Conservation (phyloP, 2,888 invertebrate genomes). For the Entomobrya proxima region DNA sequence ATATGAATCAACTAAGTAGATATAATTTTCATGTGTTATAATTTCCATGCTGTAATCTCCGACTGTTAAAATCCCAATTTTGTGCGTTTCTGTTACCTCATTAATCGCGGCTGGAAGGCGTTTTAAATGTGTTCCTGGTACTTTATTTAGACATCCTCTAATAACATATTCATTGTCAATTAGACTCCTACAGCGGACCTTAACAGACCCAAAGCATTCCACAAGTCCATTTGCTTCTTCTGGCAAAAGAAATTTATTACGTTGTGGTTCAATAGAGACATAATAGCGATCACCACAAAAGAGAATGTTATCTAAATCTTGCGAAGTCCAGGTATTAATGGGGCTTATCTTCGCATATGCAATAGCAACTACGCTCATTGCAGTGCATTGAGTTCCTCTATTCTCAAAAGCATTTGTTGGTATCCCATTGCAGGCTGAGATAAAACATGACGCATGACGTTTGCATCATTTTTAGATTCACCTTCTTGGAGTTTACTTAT, state of each 20-base stretch:
- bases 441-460: neutral
- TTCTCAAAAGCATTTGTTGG: neutral
- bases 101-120: neutral
- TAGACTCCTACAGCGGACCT: neutral
- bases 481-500: too few species aligned
- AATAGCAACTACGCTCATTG: conserved; percentile 16
- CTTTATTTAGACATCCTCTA: neutral
- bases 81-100: conserved; percentile 8
- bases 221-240: neutral
- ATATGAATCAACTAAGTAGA: conserved; percentile 49
- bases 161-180: too few species aligned
- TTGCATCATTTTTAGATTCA: too few species aligned
- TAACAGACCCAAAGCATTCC: neutral
- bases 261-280: neutral
- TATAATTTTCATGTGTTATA: neutral
- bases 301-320: neutral
- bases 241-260: neutral
- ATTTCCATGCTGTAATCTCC: conserved; percentile 12
- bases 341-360: conserved; percentile 5
- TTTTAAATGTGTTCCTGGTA: neutral
- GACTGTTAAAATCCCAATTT: neutral
- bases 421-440: conserved; percentile 8
- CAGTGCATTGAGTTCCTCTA: conserved; percentile 55
- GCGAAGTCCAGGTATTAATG: neutral
- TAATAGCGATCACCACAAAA: conserved; percentile 20